These are phyloP conservation scores for Siniperca undulata DNA, from an alignment of 2,797 vertebrate genomes.

Conservation along the genomic window DNA sequence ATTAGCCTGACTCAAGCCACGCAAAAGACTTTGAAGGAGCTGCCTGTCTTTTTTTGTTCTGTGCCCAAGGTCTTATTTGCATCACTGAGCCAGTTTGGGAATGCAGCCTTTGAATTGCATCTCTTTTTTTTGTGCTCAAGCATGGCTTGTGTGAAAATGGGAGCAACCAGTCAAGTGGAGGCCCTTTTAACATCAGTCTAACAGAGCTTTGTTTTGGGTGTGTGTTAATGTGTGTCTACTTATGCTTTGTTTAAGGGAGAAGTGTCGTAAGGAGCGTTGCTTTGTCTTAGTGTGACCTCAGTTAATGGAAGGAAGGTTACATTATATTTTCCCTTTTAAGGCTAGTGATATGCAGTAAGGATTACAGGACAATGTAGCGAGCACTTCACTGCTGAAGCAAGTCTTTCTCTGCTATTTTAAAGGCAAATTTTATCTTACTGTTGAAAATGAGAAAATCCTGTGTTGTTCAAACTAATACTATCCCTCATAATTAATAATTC, in stretches of 20 bases:
- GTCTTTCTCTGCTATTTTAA: conserved; percentile 4
- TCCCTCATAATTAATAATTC: neutral
- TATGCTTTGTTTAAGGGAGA: neutral
- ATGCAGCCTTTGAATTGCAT: conserved; percentile 30
- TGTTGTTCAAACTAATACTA: conserved; percentile 2
- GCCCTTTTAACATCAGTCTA: conserved; percentile 16
- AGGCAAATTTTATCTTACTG: neutral
- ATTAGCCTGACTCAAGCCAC: conserved; percentile 19
- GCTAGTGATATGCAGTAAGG: neutral
- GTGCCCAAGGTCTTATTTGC: conserved; percentile 50
- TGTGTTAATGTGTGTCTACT: neutral
- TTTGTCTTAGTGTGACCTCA: conserved; percentile 26
- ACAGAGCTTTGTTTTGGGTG: conserved; percentile 15
- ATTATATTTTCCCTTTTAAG: neutral
- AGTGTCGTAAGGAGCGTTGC: neutral
- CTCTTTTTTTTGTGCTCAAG: conserved; percentile 14
- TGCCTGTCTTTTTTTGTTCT: conserved; percentile 2
- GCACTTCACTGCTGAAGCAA: neutral
- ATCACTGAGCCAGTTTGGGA: conserved; percentile 31
- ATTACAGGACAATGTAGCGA: neutral
- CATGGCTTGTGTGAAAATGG: conserved; percentile 14
- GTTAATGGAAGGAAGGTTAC: conserved; percentile 20
- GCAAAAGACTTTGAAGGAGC: conserved; percentile 15
- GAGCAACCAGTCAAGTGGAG: conserved; percentile 38
- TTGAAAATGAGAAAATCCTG: conserved; percentile 6